These are phyloP conservation scores for Oncorhynchus masou DNA, from an alignment of 2,113 vertebrate species.

Conservation along the genomic window DNA sequence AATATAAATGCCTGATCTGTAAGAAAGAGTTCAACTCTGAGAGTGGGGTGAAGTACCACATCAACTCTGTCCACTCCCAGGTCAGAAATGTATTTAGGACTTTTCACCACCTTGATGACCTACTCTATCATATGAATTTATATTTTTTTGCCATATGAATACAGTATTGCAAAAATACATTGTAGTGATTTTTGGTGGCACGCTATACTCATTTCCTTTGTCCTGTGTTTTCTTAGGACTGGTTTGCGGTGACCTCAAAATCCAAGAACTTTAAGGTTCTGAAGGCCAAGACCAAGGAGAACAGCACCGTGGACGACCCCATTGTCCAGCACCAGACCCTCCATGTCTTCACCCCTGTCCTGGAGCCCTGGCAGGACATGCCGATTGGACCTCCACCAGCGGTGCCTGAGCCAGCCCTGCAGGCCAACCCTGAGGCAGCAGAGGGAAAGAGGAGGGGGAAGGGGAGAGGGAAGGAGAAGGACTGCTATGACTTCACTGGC, in stretches of 20 bases:
- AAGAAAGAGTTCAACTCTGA: conserved; percentile 93
- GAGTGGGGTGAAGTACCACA: conserved; percentile 97
- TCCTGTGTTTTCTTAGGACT: conserved; percentile 76
- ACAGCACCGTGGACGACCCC: conserved; percentile 32
- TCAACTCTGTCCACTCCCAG: conserved; percentile 92
- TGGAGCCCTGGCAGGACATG: conserved; percentile 43
- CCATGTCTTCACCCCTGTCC: conserved; percentile 61
- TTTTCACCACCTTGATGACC: not conserved
- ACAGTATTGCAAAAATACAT: not conserved
- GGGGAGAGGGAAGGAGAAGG: conserved; percentile 37
- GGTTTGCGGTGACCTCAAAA: conserved; percentile 86
- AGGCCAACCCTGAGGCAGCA: not conserved
- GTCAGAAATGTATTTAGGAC: conserved; percentile 55
- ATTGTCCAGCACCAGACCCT: conserved; percentile 54
- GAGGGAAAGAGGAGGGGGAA: conserved; percentile 35
- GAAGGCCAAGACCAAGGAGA: conserved; percentile 78
- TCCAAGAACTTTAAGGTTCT: conserved; percentile 86
- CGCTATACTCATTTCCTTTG: too few relatives aligned
- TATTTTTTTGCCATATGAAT: not conserved
- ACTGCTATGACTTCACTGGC: conserved; percentile 59
- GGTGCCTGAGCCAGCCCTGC: conserved; percentile 16
- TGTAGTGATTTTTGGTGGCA: not conserved
- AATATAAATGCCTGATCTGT: conserved; percentile 91
- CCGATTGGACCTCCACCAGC: conserved; percentile 12
- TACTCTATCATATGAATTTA: not conserved